Conservation (phyloP, 2,113 vertebrate genomes). For the Mastomys natalensis region DNA sequence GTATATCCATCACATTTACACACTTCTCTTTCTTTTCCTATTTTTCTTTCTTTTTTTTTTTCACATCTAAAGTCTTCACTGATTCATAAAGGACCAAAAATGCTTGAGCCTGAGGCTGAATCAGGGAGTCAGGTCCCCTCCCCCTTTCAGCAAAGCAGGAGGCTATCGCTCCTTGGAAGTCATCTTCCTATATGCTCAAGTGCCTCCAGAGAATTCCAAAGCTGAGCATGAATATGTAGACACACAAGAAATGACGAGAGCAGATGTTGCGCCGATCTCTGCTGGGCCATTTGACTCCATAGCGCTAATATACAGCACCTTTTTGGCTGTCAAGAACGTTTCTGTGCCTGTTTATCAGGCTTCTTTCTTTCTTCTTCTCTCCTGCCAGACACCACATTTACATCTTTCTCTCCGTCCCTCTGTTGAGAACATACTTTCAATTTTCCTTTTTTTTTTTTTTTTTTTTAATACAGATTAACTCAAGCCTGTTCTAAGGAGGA, state of each 20-base stretch:
- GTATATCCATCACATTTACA: not conserved
- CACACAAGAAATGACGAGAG: slow-evolving; percentile 80
- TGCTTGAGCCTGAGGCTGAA: slow-evolving; percentile 20
- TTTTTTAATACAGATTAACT: slow-evolving; percentile 31
- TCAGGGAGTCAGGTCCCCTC: not conserved
- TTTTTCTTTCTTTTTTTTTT: not conserved
- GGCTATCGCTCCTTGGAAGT: slow-evolving; percentile 81
- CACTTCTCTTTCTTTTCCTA: no score
- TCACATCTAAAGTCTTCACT: not conserved
- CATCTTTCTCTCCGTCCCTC: slow-evolving; percentile 39
- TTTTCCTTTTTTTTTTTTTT: slow-evolving; percentile 26
- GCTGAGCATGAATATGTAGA: slow-evolving; percentile 89
- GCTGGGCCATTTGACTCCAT: slow-evolving; percentile 82
- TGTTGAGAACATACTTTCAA: slow-evolving; percentile 30
- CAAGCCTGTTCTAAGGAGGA: slow-evolving; percentile 18
- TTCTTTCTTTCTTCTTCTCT: slow-evolving; percentile 38
- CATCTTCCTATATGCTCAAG: slow-evolving; percentile 82
- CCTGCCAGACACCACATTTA: slow-evolving; percentile 8
- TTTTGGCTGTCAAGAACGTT: slow-evolving; percentile 78
- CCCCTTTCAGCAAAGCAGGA: slow-evolving; percentile 74
- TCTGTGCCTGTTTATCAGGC: slow-evolving; percentile 63
- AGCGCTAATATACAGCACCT: slow-evolving; percentile 82
- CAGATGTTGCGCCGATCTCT: slow-evolving; percentile 87
- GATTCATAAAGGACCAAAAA: slow-evolving; percentile 58
- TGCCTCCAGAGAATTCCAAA: slow-evolving; percentile 85